phyloP scores from a whole-genome alignment of 2,888 invertebrate genomes.

The Heliconius sara region DNA sequence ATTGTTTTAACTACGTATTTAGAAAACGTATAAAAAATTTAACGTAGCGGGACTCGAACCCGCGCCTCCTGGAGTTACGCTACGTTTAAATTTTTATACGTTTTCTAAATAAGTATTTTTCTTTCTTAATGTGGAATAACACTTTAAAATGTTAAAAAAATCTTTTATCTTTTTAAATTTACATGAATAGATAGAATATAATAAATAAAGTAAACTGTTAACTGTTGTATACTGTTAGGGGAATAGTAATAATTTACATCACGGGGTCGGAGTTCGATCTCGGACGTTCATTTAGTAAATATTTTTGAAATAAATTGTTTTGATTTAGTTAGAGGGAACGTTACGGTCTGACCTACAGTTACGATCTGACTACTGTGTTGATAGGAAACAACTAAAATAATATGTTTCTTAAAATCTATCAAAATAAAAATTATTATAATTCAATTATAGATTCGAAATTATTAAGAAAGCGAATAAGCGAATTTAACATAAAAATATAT shows the following conservation, averaged over 20 bases:
- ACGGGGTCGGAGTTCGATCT: slow-evolving; percentile 12
- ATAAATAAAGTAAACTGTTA: background rate
- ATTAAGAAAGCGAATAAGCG: background rate
- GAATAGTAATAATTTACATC: background rate
- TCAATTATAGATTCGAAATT: background rate
- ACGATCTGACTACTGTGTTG: no score
- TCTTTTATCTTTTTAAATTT: background rate
- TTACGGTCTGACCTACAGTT: background rate
- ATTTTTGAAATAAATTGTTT: slow-evolving; percentile 5
- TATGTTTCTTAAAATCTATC: background rate
- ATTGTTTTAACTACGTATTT: no score
- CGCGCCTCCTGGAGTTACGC: no score
- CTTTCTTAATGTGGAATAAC: no score
- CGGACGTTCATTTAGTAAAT: slow-evolving; percentile 6
- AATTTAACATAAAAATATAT: background rate
- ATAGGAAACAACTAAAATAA: background rate
- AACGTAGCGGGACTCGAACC: no score
- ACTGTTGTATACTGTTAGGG: background rate
- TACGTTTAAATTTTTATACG: no score
- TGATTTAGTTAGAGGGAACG: background rate
- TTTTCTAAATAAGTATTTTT: no score
- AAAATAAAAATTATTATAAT: background rate
- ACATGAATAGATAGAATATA: background rate
- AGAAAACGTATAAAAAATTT: no score
- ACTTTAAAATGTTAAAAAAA: no score